A percentile compares a stretch with the other conserved stretches of the same genome.
phyloP scores from a whole-genome alignment of 1,140 invertebrate genomes.

The Maniola jurtina region DNA sequence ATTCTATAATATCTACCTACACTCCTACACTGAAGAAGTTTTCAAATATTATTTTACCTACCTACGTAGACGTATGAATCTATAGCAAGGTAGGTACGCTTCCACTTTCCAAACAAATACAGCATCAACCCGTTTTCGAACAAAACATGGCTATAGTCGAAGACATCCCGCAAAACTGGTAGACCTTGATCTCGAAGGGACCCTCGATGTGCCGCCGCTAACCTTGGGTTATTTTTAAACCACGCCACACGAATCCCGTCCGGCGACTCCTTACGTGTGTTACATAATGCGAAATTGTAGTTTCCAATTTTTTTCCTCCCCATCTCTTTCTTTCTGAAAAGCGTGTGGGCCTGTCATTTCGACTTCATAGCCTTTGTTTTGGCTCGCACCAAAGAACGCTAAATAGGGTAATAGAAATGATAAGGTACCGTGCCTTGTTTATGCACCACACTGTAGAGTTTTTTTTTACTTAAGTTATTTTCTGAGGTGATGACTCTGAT shows the following conservation, averaged over 20 bases:
- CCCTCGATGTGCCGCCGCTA: slow-evolving; percentile 64
- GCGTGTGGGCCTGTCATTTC: slow-evolving; percentile 75
- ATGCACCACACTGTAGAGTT: too few relatives aligned
- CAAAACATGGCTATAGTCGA: slow-evolving; percentile 48
- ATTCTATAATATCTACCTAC: too few relatives aligned
- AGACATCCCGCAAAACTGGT: slow-evolving; percentile 69
- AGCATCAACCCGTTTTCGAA: slow-evolving; percentile 41
- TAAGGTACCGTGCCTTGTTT: too few relatives aligned
- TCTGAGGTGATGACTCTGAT: too few relatives aligned
- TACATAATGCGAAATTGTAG: slow-evolving; percentile 77
- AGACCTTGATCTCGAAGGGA: slow-evolving; percentile 75
- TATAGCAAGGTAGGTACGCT: slow-evolving; percentile 12
- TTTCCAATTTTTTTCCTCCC: slow-evolving; percentile 57
- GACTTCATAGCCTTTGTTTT: slow-evolving; percentile 72
- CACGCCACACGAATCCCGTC: slow-evolving; percentile 67
- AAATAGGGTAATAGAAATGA: too few relatives aligned
- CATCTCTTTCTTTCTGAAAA: slow-evolving; percentile 63
- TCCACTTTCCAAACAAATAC: slow-evolving; percentile 35
- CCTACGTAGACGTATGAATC: too few relatives aligned
- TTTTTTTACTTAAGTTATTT: too few relatives aligned
- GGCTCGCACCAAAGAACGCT: slow-evolving; percentile 41
- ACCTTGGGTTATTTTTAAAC: slow-evolving; percentile 77
- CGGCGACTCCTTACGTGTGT: slow-evolving; percentile 71
- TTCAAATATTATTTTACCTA: background rate
- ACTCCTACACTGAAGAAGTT: too few relatives aligned